Conservation (phyloP, 1,140 invertebrate genomes). For the Micrasema minimum region DNA sequence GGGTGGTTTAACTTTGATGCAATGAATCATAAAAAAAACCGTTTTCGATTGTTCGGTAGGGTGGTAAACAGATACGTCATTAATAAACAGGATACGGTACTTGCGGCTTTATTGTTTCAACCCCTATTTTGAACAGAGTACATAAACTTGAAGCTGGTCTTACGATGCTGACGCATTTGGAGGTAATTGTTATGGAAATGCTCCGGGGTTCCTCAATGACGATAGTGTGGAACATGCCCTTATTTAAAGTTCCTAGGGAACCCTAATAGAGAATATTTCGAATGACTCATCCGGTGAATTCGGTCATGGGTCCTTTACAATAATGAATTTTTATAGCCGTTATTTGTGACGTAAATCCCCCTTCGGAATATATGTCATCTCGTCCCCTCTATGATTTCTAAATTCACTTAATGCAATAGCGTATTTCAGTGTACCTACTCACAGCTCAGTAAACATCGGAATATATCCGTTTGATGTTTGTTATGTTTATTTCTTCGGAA, state of each 20-base stretch:
- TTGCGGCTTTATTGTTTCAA: conserved; percentile 18
- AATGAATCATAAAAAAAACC: conserved; percentile 38
- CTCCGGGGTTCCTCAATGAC: conserved; percentile 6
- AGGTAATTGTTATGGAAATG: conserved; percentile 40
- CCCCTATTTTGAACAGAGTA: not conserved
- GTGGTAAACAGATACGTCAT: conserved; percentile 27
- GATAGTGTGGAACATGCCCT: not conserved
- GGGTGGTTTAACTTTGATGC: conserved; percentile 20
- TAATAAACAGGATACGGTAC: conserved; percentile 36
- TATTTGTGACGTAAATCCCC: conserved; percentile 34
- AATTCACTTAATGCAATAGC: conserved; percentile 4
- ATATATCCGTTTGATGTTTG: too few relatives aligned
- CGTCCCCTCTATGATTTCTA: conserved; percentile 10
- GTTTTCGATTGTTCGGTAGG: conserved; percentile 21
- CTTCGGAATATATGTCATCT: conserved; percentile 28
- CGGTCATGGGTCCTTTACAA: conserved; percentile 1
- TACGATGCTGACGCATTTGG: conserved; percentile 33
- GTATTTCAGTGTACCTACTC: too few relatives aligned
- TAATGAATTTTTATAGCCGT: conserved; percentile 24
- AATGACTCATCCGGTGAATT: conserved; percentile 28
- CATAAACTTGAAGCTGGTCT: not conserved
- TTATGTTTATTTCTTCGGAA: too few relatives aligned
- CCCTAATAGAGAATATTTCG: not conserved
- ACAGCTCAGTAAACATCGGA: too few relatives aligned
- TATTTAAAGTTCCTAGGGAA: not conserved